Conservation (phyloP, 1,140 invertebrate genomes). For the Tetramorium alpestre region DNA sequence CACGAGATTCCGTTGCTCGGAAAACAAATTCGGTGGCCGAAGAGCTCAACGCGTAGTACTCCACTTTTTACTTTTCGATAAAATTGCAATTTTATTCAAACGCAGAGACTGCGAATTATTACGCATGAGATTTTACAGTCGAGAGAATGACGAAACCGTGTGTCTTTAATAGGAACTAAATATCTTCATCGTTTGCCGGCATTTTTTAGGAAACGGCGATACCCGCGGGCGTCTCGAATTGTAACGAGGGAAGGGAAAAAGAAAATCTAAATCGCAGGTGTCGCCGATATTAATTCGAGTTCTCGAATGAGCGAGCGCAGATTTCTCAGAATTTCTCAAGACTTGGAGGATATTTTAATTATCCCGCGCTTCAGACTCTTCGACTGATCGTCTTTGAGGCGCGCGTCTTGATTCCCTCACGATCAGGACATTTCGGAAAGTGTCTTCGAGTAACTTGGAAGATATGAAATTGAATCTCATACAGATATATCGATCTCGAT, state of each 20-base stretch:
- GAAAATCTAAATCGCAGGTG: background rate
- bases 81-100: background rate
- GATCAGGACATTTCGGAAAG: background rate
- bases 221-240: background rate
- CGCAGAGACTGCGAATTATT: background rate
- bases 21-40: background rate
- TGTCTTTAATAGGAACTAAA: background rate
- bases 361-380: background rate
- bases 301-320: background rate
- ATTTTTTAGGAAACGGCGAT: background rate
- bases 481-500: background rate
- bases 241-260: background rate
- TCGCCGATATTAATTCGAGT: background rate
- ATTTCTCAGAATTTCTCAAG: background rate
- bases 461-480: background rate
- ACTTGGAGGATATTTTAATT: background rate
- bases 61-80: background rate
- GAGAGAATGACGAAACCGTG: background rate
- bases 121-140: background rate
- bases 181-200: background rate
- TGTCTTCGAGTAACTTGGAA: background rate
- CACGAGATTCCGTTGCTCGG: background rate
- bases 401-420: background rate
- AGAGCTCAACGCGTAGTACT: background rate
- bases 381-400: background rate